Base-by-base conservation (phyloP, 2,113 vertebrate genomes). In the Oreochromis aureus region DNA sequence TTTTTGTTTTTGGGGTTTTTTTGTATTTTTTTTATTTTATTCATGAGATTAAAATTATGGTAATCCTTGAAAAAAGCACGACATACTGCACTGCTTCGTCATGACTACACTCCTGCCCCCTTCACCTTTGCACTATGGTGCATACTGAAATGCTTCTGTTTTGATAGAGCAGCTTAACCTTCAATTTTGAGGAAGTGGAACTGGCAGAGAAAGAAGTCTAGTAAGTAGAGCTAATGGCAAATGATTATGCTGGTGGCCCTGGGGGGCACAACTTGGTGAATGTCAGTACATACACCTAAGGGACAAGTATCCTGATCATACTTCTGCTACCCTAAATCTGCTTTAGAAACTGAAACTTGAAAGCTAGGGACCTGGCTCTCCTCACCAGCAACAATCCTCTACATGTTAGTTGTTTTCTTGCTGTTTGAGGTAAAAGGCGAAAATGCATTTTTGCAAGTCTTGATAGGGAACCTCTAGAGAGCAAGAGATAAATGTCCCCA, bases 101-200 rank as follows among this genome's bases (percentile, higher is more conserved):
- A n/a, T 2, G 36, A 41, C 36, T 44, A 24, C 66, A 71, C 12
- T 24, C 22, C 69, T 27, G 69, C 7, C 66, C 5, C 66, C n/a
- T 44, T 71, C 2, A 44, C 69, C 39, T 73, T 46, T 73, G 41
- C 22, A 46, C 22, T 73, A 22, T 73, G 13, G 41, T 73, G 22
- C 39, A 46, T 48, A 46, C 13, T 48, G 15, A 4, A 30, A 27
- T 46, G 24, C 9, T 24, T 73, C 69, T 46, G 48, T 46, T 46
- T 24, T 46, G 22, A 27, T 73, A 18, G 41, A 73, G n/a, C n/a
- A 16, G 69, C 22, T 10, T 46, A 73, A 5, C 13, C 13, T 73
- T 73, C 69, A 27, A 46, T 44, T 73, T 46, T 24, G 41, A 27
- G 22, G 41, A 73, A 73, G 39, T 73, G 41, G 69, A 73, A 73